phyloP scores from a whole-genome alignment of 2,797 vertebrate genomes.

The Lacerta agilis region DNA sequence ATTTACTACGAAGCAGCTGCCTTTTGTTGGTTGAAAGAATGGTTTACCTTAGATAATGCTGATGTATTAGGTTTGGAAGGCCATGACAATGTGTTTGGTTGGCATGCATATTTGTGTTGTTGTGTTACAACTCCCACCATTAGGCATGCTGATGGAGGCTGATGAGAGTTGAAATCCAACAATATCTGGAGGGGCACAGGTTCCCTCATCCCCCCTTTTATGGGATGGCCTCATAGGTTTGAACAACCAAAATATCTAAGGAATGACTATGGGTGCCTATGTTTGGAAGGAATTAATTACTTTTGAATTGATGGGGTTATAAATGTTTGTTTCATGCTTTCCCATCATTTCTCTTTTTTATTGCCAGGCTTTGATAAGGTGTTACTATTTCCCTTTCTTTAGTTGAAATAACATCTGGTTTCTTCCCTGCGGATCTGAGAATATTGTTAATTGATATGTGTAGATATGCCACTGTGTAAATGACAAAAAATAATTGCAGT shows the following conservation, averaged over 20 bases:
- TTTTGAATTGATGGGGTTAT: background rate
- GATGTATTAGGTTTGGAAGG: too few relatives aligned
- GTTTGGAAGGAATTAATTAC: background rate
- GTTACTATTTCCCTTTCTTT: background rate
- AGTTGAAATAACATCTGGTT: background rate
- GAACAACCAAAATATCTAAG: background rate
- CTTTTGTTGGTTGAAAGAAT: too few relatives aligned
- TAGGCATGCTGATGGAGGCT: background rate
- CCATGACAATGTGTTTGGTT: too few relatives aligned
- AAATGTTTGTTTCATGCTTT: background rate
- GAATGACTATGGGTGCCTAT: background rate
- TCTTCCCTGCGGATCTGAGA: too few relatives aligned
- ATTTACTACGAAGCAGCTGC: too few relatives aligned
- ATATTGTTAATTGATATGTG: conserved; percentile 5
- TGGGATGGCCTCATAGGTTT: background rate
- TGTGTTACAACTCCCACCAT: too few relatives aligned
- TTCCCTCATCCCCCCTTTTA: background rate
- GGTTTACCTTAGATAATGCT: too few relatives aligned
- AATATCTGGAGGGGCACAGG: background rate
- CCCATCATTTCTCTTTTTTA: background rate
- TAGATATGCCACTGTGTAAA: conserved; percentile 21
- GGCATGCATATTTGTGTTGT: too few relatives aligned
- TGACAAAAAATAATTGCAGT: conserved; percentile 35
- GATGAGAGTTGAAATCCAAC: background rate
- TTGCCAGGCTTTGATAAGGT: background rate